phyloP scores from a whole-genome alignment of 1,140 invertebrate species.

The Chrysomallon squamiferum region DNA sequence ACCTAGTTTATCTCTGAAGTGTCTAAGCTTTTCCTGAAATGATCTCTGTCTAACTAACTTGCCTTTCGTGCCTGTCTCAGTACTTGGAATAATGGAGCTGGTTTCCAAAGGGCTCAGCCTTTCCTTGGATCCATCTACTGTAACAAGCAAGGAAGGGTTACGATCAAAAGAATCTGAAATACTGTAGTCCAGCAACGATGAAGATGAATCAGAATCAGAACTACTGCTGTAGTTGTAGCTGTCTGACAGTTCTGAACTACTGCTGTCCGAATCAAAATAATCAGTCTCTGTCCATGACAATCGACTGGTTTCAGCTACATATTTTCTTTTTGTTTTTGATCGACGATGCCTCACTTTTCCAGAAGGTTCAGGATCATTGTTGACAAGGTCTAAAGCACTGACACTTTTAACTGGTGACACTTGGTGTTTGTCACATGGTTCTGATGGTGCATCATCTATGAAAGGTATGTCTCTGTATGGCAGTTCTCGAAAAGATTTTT shows the following conservation, averaged over 20 bases:
- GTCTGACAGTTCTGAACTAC: not conserved
- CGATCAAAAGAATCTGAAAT: not conserved
- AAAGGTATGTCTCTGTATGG: too few relatives aligned
- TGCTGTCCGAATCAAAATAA: not conserved
- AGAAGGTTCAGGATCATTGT: not conserved
- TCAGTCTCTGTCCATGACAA: not conserved
- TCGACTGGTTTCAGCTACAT: not conserved
- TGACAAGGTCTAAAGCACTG: not conserved
- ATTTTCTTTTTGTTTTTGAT: not conserved
- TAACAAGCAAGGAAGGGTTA: not conserved
- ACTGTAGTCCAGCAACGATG: constrained; percentile 5
- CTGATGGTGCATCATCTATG: not conserved
- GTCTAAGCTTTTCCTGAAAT: constrained; percentile 6
- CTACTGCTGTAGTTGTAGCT: not conserved
- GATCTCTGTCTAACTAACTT: not conserved
- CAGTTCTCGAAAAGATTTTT: too few relatives aligned
- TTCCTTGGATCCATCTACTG: not conserved
- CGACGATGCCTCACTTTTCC: not conserved
- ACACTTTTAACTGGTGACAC: not conserved
- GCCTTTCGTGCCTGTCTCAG: not conserved
- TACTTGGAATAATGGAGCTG: not conserved
- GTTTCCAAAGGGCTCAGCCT: constrained; percentile 1
- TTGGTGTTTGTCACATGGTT: not conserved
- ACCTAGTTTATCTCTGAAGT: not conserved
- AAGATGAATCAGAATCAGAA: not conserved